phyloP scores from a whole-genome alignment of 1,140 invertebrate species.

The Leptopilina boulardi region DNA sequence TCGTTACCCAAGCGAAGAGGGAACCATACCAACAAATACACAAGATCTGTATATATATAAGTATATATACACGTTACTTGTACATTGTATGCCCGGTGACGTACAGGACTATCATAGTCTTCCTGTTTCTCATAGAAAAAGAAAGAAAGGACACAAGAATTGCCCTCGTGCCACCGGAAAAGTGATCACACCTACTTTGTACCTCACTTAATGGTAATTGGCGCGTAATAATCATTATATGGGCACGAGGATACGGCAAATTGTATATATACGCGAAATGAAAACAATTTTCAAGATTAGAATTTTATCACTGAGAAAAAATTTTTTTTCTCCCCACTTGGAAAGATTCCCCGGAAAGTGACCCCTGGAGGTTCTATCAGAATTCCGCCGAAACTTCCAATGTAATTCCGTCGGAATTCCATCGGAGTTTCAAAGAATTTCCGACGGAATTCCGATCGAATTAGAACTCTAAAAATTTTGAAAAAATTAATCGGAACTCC shows the following conservation, averaged over 20 bases:
- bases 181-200: not conserved
- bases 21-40: slow-evolving; percentile 33
- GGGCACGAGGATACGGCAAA: slow-evolving; percentile 4
- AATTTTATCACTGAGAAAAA: not conserved
- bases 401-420: too few species aligned
- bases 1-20: slow-evolving; percentile 52
- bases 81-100: slow-evolving; percentile 42
- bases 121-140: slow-evolving; percentile 35
- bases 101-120: slow-evolving; percentile 50
- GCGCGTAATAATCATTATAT: slow-evolving; percentile 6
- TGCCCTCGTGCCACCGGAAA: slow-evolving; percentile 19
- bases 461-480: too few species aligned
- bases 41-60: not conserved
- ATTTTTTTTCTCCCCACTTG: too few species aligned
- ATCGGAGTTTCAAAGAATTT: too few species aligned
- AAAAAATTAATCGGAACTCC: too few species aligned
- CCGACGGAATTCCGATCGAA: too few species aligned
- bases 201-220: not conserved
- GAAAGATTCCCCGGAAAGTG: too few species aligned
- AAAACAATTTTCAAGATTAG: not conserved
- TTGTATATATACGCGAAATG: not conserved
- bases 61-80: slow-evolving; percentile 35
- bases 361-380: too few species aligned
- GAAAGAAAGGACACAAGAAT: not conserved
- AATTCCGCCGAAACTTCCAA: too few species aligned